Evolutionary conservation across 2,113 vertebrate species (phyloP).

Genomic region (Rhodinocichla rosea): DNA sequence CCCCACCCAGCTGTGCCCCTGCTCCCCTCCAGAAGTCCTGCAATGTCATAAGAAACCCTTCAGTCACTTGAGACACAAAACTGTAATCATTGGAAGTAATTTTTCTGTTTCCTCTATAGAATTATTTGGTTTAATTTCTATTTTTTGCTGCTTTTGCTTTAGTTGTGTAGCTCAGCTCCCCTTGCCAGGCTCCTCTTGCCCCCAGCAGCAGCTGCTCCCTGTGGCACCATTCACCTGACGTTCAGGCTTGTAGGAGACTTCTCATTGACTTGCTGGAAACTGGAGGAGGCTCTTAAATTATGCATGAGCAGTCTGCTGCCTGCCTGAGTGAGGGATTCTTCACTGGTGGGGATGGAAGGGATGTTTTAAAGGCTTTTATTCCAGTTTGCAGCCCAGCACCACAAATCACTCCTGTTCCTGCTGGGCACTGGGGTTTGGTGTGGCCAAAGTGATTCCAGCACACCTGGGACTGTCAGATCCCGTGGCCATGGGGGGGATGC

Average conservation of each 20-base stretch:
- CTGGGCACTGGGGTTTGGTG: neutral
- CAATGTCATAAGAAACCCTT: fast-evolving
- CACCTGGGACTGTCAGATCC: neutral
- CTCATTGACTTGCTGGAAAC: neutral
- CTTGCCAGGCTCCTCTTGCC: neutral
- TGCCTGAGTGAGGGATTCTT: neutral
- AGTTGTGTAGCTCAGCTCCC: neutral
- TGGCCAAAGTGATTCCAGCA: neutral
- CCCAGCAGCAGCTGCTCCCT: neutral
- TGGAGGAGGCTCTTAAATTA: neutral
- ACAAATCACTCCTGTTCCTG: neutral
- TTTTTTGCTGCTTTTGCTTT: neutral
- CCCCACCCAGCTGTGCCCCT: neutral
- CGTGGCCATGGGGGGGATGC: fast-evolving
- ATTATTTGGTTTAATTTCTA: neutral
- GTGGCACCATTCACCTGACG: neutral
- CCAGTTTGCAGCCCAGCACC: neutral
- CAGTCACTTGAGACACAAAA: neutral
- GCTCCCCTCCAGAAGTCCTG: neutral
- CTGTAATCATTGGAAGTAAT: neutral
- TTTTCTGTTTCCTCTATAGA: neutral
- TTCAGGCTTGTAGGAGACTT: neutral
- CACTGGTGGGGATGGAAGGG: neutral
- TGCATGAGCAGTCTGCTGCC: neutral
- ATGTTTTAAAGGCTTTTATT: neutral